Evolutionary conservation across 2,113 vertebrate species (phyloP), one percentile per base, ranked within the genome.

Genomic region (Tychaedon coryphoeus): DNA sequence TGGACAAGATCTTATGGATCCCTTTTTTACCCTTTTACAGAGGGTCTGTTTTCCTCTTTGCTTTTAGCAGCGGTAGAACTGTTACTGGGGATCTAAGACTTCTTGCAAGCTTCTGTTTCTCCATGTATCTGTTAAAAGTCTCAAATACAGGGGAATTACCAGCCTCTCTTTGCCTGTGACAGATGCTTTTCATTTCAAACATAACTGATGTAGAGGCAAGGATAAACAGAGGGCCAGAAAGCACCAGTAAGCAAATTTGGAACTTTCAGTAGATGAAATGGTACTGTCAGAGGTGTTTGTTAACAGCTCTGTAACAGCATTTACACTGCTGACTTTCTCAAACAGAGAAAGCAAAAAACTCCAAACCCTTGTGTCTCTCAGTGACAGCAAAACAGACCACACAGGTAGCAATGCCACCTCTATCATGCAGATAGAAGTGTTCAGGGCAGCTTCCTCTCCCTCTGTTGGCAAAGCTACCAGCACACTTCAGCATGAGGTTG

Each of bases 401-500:
- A 98, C 81, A 96, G 91, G 78, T 15, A 84, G 82, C 77, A 91
- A 75, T 70, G 72, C 34, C 66, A 92, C 70, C 69, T 93, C 64
- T 62, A 5, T 34, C 83, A 62, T 10, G 14, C 78, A 45, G 51
- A 84, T 80, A 29, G 74, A 97, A 95, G 69, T 14, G 53, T 74
- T 92, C 67, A 85, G 88, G 94, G 58, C 48, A 81, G 91, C 84
- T 75, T 95, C 91, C 69, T 73, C 78, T 96, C 86, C 86, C 43
- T 91, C 80, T 96, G 26, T 48, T 96, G 96, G 97, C 95, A 97
- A 96, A 95, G 31, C 56, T 88, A 62, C 34, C 33, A 92, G 80
- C 88, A 90, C 64, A 91, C 86, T 97, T 70, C 58, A 97, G 93
- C 94, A 74, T 62, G 36, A 22, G 50, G 89, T 34, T 79, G 60